A percentile compares a stretch with the other conserved stretches of the same genome.
These are phyloP conservation scores for Glaucomys volans DNA, from an alignment of 2,113 vertebrate genomes.

Conservation along the genomic window DNA sequence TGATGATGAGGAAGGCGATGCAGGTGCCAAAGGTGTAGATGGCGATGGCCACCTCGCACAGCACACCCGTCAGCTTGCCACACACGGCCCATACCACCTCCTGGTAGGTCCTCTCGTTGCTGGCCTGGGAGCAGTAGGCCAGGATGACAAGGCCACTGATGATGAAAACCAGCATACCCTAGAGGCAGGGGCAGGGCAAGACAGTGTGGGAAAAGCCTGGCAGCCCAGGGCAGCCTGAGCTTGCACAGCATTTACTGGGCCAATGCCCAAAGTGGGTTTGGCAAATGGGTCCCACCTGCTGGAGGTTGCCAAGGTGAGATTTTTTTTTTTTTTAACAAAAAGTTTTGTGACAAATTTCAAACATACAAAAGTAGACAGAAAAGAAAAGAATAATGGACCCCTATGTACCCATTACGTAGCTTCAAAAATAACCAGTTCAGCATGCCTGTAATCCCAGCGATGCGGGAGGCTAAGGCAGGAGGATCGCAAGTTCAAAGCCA, in stretches of 20 bases:
- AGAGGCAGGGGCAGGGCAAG: slow-evolving; percentile 15
- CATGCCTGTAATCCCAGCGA: too few relatives aligned
- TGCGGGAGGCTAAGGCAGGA: too few relatives aligned
- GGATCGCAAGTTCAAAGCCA: too few relatives aligned
- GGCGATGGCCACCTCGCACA: slow-evolving; percentile 95
- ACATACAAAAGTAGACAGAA: not conserved
- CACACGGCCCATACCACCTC: slow-evolving; percentile 97
- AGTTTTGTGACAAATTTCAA: not conserved
- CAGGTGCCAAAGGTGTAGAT: slow-evolving; percentile 98
- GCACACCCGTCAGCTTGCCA: slow-evolving; percentile 91
- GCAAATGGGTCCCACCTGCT: not conserved
- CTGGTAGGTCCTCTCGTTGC: slow-evolving; percentile 96
- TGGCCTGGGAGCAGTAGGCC: slow-evolving; percentile 96
- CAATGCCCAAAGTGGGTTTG: not conserved
- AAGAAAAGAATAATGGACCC: not conserved
- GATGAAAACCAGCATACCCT: slow-evolving; percentile 97
- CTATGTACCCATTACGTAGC: not conserved
- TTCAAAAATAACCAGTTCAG: not conserved
- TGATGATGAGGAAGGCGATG: slow-evolving; percentile 98
- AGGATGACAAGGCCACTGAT: slow-evolving; percentile 96
- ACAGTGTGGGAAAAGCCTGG: not conserved
- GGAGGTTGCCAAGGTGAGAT: not conserved
- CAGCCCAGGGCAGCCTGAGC: not conserved
- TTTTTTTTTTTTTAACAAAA: slow-evolving; percentile 13
- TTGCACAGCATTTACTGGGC: not conserved